Base-by-base conservation (phyloP, 2,797 vertebrate species). In the Ctenopoma kingsleyae region DNA sequence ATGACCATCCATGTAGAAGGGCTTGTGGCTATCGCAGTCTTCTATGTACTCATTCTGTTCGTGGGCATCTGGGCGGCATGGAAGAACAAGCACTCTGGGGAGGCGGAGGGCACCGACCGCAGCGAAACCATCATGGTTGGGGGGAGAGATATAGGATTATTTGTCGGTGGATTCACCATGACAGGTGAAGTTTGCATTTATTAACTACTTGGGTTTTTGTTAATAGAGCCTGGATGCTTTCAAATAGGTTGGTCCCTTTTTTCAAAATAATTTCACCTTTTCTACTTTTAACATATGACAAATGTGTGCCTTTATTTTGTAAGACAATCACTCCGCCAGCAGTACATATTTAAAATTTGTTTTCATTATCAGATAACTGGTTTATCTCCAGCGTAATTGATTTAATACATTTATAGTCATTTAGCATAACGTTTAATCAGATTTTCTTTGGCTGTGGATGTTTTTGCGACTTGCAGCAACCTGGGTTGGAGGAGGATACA, bases 31-130 rank as follows among this genome's bases (percentile, higher is more conserved):
- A 98, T 99, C 84, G 92, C 96, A 77, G 22, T 98, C 44, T 99
- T 99, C 93, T 99, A 99, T 82, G 61, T 98, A 54, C 94, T 97
- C 23, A 99, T 99, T 82, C 91, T 99, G 69, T 69, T 94, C 51
- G 98, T 99, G 86, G 98, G 98, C 64, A 98, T 99, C 92, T 99
- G 98, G 98, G 98, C 98, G 76, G 96, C 98, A 67, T 98, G 97
- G 98, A 98, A 96, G 92, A 99, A 97, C 93, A 99, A 98, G 83
- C 96, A 97, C 92, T 95, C 94, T 0, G 92, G 96, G 55, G 94
- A 93, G 3, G 82, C 94, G 46, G 95, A 95, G 81, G 94, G 93
- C 71, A 82, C 89, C 16, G 95, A 96, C 85, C 97, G 96, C 76
- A 96, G 97, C 0, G 98, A 99, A 87, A 97, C 94, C 80, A 98